These are phyloP conservation scores for Melieria crassipennis DNA, from an alignment of 2,888 invertebrate species.

Conservation along the genomic window DNA sequence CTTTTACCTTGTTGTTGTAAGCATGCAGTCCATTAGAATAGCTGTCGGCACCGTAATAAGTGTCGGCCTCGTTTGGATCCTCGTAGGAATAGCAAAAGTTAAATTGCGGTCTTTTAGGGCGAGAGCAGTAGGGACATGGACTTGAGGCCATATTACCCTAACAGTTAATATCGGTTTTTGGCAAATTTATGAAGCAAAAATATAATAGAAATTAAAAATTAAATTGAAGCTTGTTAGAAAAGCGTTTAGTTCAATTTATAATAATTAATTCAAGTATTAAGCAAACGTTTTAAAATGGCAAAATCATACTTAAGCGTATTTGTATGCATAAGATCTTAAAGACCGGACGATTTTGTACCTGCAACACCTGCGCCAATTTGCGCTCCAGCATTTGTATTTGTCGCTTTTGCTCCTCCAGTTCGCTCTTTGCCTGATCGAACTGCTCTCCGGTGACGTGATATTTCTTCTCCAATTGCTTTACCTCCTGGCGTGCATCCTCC, in stretches of 20 bases:
- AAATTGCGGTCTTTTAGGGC: conserved; percentile 49
- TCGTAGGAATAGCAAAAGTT: conserved; percentile 64
- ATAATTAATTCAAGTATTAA: not conserved
- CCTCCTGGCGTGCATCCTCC: conserved; percentile 79
- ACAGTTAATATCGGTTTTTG: too few species aligned
- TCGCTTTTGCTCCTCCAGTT: conserved; percentile 82
- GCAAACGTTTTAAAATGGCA: conserved; percentile 14
- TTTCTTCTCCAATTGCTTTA: conserved; percentile 83
- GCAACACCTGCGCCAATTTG: conserved; percentile 75
- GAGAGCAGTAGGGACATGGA: conserved; percentile 13
- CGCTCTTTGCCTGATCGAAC: conserved; percentile 77
- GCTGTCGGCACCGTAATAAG: conserved; percentile 45
- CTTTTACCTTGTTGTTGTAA: conserved; percentile 19
- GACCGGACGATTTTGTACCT: conserved; percentile 64
- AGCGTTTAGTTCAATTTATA: too few species aligned
- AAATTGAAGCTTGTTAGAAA: too few species aligned
- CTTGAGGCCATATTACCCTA: conserved; percentile 34
- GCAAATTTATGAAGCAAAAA: too few species aligned
- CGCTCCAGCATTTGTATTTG: conserved; percentile 81
- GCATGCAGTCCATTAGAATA: conserved; percentile 10
- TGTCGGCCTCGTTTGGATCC: conserved; percentile 53
- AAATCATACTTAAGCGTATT: not conserved
- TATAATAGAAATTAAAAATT: too few species aligned
- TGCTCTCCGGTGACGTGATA: conserved; percentile 80
- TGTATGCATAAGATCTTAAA: not conserved